Base-by-base conservation (phyloP, 2,888 invertebrate genomes). In the Dicroscelio sp. region DNA sequence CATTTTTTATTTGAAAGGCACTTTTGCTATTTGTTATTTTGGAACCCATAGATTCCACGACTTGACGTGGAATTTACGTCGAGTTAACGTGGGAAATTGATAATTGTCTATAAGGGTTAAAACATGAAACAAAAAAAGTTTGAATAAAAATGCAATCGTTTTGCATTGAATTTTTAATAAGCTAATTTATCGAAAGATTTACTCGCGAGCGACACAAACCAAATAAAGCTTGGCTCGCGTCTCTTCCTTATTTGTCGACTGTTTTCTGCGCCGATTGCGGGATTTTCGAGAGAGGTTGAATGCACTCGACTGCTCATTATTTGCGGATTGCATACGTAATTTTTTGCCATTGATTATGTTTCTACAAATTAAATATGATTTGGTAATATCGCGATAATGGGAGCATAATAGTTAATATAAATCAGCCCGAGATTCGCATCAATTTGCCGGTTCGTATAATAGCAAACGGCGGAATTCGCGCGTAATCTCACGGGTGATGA, bases 341-440 rank as follows among this genome's bases (percentile, higher is more conserved):
- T 33, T 10, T 30, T 31, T 48, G 23, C 25, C 23, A 27, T 38
- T 33, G 38, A 5, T 63, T 84, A n/a, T n/a, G n/a, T 65, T 23
- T 84, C 52, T 17, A 35, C 17, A 55, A 71, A 60, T 79, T 86
- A 25, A 69, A 79, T 80, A 67, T 73, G 55, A 87, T 67, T 82
- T 30, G 75, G 52, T 67, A 82, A 80, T 58, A 82, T 80, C 65
- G 35, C 65, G 75, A 80, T 87, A 87, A 86, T 71, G 27, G 43
- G 86, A 78, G 75, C 65, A 58, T 71, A 82, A 76, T 76, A 48
- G 63, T 73, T 88, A 35, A 84, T 84, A 88, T 88, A 84, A 88
- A 88, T 88, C 83, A 83, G 83, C 38, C 63, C 27, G 48, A 88
- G 88, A 88, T 88, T 84, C 84, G 79, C 79, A 88, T 88, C 84